Base-by-base conservation (phyloP, 2,888 invertebrate species). In the Machimus atricapillus region DNA sequence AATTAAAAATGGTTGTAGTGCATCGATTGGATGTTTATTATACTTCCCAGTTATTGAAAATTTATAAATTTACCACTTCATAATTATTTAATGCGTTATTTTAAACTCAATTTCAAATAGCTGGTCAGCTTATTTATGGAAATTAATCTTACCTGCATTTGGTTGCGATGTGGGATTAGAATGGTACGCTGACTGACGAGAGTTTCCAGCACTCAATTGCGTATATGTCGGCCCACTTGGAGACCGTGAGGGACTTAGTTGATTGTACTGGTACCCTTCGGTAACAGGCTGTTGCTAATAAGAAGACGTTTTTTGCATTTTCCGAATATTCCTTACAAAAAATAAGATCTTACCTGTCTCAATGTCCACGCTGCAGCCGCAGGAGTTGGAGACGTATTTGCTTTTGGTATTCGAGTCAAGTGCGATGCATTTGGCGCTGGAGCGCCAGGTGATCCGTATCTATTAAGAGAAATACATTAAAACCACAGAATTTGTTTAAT, bases 171-270 rank as follows among this genome's bases (percentile, higher is more conserved):
- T 89, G 83, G 92, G 90, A 89, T 89, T 92, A 91, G 90, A 91
- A 92, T 92, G 93, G 91, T 78, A 81, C 12, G 91, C 91, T 91
- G 90, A 92, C 66, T 94, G 94, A 46, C 94, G 93, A 56, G 94
- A 93, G 88, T 94, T 94, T 58, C 95, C 95, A 52, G 95, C 95
- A 90, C 96, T 95, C 23, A 97, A 92, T 91, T 96, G 96, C 14
- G 96, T 96, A 91, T 97, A 96, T 0, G 96, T 96, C 31, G 96
- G 96, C 86, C 97, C 97, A 90, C 95, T 95, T n/a, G 97, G 97
- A 27, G 97, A 97, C 90, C 97, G 94, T 87, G 96, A 95, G 74
- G 97, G 97, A 92, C 97, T 97, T 90, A 96, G 95, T 89, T 93
- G 93, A 92, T 94, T 95, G 90, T 94, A 95, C 90, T 95, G 96